Conservation (phyloP, 30 jellyfish, hydroid and myxozoan species). For the Turritopsis dohrnii region DNA sequence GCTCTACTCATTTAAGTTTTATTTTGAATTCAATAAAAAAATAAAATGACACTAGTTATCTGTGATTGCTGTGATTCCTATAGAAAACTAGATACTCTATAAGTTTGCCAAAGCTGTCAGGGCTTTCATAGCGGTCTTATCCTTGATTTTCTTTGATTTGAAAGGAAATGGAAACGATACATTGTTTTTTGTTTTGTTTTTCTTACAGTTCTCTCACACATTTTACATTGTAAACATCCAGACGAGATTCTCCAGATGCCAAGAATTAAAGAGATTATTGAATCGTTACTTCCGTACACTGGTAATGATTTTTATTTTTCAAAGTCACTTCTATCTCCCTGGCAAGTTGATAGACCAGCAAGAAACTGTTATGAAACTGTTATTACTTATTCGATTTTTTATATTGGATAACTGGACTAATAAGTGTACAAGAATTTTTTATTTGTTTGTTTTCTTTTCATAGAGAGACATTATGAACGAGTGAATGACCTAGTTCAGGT, state of each 20-base stretch:
- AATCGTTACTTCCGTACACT: constrained; percentile 63
- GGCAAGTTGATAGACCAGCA: too few relatives aligned
- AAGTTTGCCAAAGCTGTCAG: too few relatives aligned
- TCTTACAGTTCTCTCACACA: constrained; percentile 37
- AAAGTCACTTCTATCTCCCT: neutral
- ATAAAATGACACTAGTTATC: too few relatives aligned
- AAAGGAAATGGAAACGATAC: neutral
- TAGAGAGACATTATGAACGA: constrained; percentile 59
- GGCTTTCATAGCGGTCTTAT: too few relatives aligned
- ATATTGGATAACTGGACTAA: too few relatives aligned
- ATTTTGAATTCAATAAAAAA: too few relatives aligned
- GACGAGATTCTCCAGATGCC: constrained; percentile 38
- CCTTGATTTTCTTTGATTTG: too few relatives aligned
- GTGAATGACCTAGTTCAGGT: constrained; percentile 54
- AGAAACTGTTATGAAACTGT: too few relatives aligned
- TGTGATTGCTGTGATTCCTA: too few relatives aligned
- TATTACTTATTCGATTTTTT: too few relatives aligned
- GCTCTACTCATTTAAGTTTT: too few relatives aligned
- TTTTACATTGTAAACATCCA: constrained; percentile 45
- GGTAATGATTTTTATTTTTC: constrained; percentile 26
- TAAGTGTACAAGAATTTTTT: neutral
- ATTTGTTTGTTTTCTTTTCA: neutral
- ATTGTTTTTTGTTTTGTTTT: neutral
- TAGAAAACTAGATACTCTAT: too few relatives aligned
- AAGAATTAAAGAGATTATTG: constrained; percentile 53